phyloP scores from a whole-genome alignment of 2,888 invertebrate species.

The Meteorus cinctellus region DNA sequence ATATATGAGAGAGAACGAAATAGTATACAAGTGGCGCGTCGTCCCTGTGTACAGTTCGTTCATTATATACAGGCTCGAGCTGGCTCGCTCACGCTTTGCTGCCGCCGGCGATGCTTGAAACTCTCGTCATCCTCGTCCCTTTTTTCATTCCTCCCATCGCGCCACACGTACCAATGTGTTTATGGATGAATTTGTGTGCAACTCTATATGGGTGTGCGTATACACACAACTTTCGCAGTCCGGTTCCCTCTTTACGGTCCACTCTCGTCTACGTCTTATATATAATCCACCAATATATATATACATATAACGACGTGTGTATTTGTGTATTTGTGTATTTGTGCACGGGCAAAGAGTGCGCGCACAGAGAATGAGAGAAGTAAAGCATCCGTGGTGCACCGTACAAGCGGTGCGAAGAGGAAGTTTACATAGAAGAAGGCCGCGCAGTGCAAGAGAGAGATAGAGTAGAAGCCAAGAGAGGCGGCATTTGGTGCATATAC shows the following conservation, averaged over 20 bases:
- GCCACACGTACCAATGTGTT: constrained; percentile 17
- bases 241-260: constrained; percentile 42
- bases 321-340: no score
- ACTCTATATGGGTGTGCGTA: constrained; percentile 16
- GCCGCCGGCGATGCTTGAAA: constrained; percentile 37
- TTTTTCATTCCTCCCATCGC: constrained; percentile 24
- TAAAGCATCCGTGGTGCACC: background rate
- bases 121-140: constrained; percentile 29
- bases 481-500: constrained; percentile 23
- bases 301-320: background rate
- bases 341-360: background rate
- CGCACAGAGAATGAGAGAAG: constrained; percentile 11
- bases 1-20: constrained; percentile 13
- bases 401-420: constrained; percentile 22
- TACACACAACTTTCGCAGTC: constrained; percentile 19
- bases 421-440: constrained; percentile 6
- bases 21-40: no score
- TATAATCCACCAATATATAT: background rate
- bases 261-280: background rate
- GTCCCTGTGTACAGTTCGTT: no score
- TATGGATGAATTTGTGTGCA: constrained; percentile 9
- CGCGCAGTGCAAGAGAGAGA: background rate
- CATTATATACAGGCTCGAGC: background rate
- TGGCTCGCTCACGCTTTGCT: constrained; percentile 32
- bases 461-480: constrained; percentile 5